These are phyloP conservation scores for Orchesella cincta DNA, from an alignment of 1,140 invertebrate species.

Conservation along the genomic window DNA sequence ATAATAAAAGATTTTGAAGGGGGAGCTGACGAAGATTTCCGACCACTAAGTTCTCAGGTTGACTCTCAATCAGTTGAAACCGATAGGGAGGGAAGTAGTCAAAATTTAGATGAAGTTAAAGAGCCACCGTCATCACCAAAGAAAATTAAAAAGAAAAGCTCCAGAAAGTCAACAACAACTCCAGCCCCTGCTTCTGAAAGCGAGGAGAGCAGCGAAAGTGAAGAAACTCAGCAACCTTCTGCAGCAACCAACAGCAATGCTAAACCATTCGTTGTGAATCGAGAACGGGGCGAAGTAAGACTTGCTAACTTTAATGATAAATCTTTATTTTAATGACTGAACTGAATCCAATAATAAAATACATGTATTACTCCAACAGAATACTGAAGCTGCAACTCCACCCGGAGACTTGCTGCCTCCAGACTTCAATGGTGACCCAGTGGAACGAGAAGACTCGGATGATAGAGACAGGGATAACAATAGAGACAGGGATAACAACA, in stretches of 20 bases:
- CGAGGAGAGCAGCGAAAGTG: neutral
- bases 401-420: neutral
- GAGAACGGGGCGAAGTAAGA: neutral
- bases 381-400: neutral
- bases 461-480: neutral
- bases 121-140: neutral
- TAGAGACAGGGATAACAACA: neutral
- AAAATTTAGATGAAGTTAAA: slow-evolving; percentile 35
- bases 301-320: no score
- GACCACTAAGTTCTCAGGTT: neutral
- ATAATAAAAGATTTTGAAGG: neutral
- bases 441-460: neutral
- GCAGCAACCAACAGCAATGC: slow-evolving; percentile 16
- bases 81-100: slow-evolving; percentile 36
- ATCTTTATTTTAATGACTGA: no score
- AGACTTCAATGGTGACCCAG: neutral
- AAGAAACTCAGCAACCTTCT: neutral
- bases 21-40: neutral
- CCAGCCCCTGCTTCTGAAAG: neutral
- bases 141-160: neutral
- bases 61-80: neutral
- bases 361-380: no score
- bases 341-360: no score
- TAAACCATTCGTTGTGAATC: slow-evolving; percentile 8
- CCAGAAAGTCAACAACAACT: neutral